phyloP scores from a whole-genome alignment of 2,797 vertebrate species.

The Staurois parvus region DNA sequence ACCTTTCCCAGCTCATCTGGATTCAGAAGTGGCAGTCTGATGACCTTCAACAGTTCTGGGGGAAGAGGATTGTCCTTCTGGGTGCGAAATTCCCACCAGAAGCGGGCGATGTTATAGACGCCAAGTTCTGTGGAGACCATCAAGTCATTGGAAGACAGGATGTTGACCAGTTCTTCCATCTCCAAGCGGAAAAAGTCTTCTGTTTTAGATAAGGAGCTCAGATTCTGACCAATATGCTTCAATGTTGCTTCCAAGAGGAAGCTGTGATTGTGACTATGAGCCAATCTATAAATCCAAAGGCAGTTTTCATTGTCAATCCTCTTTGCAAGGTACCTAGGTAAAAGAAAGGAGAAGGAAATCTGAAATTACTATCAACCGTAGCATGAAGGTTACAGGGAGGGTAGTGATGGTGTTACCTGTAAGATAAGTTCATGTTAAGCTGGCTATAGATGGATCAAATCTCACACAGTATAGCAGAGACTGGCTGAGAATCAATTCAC shows the following conservation, averaged over 20 bases:
- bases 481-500: no score
- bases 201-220: slow-evolving; percentile 76
- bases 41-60: slow-evolving; percentile 18
- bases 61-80: not conserved
- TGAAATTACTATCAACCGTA: no score
- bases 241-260: slow-evolving; percentile 80
- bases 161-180: slow-evolving; percentile 78
- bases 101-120: slow-evolving; percentile 81
- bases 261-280: slow-evolving; percentile 82
- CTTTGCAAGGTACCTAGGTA: slow-evolving; percentile 75
- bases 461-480: no score
- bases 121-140: slow-evolving; percentile 81
- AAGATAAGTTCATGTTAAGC: no score
- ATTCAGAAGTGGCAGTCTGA: slow-evolving; percentile 48
- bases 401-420: not conserved
- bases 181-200: slow-evolving; percentile 83
- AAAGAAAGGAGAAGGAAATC: not conserved
- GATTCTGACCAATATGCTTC: slow-evolving; percentile 81
- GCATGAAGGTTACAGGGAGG: no score
- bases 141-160: slow-evolving; percentile 81
- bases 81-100: slow-evolving; percentile 73
- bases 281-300: slow-evolving; percentile 83
- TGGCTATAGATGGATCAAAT: no score
- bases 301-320: slow-evolving; percentile 83
- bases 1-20: slow-evolving; percentile 37